Base-by-base conservation (phyloP, 2,113 vertebrate genomes). In the Siniperca chuatsi region DNA sequence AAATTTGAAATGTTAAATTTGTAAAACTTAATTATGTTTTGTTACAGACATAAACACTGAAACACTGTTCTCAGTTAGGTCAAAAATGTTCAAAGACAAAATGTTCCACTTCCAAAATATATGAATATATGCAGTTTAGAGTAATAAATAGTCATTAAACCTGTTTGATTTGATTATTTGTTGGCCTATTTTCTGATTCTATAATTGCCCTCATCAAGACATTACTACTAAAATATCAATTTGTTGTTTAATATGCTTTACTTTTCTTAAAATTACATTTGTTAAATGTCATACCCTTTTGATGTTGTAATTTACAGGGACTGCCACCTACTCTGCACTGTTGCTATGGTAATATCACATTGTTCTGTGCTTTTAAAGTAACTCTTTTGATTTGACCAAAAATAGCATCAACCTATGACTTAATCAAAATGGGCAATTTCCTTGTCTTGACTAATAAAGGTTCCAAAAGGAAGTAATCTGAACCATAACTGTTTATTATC, bases 311-410 rank as follows among this genome's bases (percentile, higher is more conserved):
- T 29, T 29, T 2, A 52, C 42, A 44, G 8, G 35, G 76, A 16
- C 35, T 9, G 23, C 55, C n/a, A 40, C 35, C 48, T 6, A 35
- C 55, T 61, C 20, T 33, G 55, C 57, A 60, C 35, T 23, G 86
- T 74, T 78, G 62, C 73, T 42, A 57, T 62, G 50, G 37, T 21
- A 25, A 78, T 20, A 44, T 20, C n/a, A 57, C 16, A 57, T 48
- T 20, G 2, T 33, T 37, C 21, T 52, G 75, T 35, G 3, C 6
- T 68, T 67, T 54, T 54, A 35, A 33, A 29, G 13, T 42, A 13
- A 69, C 6, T 50, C n/a, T 40, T 65, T 55, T 18, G 6, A 71
- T 76, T 57, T 66, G 54, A 46, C n/a, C 16, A 23, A 71, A 72
- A 82, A 46, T 48, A 75, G 25, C 40, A 42, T 70, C 40, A 18